These are phyloP conservation scores for Eumeta japonica DNA, from an alignment of 1,140 invertebrate genomes.

Conservation along the genomic window DNA sequence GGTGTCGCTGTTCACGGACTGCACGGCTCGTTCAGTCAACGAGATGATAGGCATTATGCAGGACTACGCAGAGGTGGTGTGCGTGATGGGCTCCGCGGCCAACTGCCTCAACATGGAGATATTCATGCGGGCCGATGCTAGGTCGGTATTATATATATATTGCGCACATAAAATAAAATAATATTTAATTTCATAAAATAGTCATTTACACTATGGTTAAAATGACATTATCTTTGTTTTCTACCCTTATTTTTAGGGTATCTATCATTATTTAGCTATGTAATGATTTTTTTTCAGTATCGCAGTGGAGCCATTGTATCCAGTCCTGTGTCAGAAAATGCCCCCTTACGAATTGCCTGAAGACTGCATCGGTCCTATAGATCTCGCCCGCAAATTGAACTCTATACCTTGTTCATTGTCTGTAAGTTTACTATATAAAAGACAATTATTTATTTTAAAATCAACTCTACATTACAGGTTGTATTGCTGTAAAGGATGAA, in stretches of 20 bases:
- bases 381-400: constrained; percentile 70
- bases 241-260: not conserved
- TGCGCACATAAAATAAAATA: too few relatives aligned
- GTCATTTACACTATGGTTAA: not conserved
- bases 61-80: constrained; percentile 91
- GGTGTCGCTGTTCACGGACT: constrained; percentile 96
- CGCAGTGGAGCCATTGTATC: constrained; percentile 89
- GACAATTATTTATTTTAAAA: too few relatives aligned
- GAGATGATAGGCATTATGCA: constrained; percentile 96
- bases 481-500: too few relatives aligned
- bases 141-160: too few relatives aligned
- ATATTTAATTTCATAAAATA: constrained; percentile 2
- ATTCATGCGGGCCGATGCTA: constrained; percentile 92
- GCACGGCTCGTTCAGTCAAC: constrained; percentile 80
- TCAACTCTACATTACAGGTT: too few relatives aligned
- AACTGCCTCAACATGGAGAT: constrained; percentile 87
- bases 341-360: constrained; percentile 47
- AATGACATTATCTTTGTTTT: not conserved
- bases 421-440: not conserved
- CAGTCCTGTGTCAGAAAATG: constrained; percentile 60
- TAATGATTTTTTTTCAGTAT: constrained; percentile 62
- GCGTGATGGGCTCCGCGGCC: constrained; percentile 84
- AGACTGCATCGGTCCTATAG: constrained; percentile 70
- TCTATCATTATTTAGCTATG: not conserved
- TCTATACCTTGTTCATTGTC: constrained; percentile 4